Base-by-base conservation (phyloP, 2,888 invertebrate genomes). In the Patella caerulea region DNA sequence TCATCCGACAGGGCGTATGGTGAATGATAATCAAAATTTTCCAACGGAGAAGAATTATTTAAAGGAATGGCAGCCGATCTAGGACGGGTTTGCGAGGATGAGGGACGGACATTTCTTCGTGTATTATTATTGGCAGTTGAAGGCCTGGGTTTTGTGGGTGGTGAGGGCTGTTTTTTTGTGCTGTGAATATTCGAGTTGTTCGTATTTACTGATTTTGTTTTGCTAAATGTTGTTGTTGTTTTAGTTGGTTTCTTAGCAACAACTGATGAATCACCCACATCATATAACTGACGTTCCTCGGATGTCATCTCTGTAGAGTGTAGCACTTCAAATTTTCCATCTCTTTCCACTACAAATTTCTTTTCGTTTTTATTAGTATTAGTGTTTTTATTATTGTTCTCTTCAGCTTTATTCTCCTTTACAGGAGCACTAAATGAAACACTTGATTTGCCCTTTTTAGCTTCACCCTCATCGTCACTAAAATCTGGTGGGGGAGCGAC, bases 321-420 rank as follows among this genome's bases (percentile, higher is more conserved):
- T 7, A 91, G 83, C 15, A 89, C 80, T 77, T 89, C 86, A 86
- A 90, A 91, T 75, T 87, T 88, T 53, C 90, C 91, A 77, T 88
- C 89, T 71, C 86, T 78, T 83, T 91, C 90, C 7, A 91, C 86
- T 69, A 91, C 83, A 76, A 90, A 88, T 80, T 88, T 87, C 65
- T 89, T 85, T 71, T 88, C 87, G n/a, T 85, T 83, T 5, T 77
- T 76, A 3, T 76, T 65, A 54, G 75, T 34, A 77, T 76, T 79
- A 24, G 75, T 77, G 59, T 82, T 83, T 17, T 82, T 81, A 53
- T 54, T 52, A 53, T 70, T 71, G 4, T 56, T 79, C 72, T 81
- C 80, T 19, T 73, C 65, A 2, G n/a, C 19, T 54, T 55, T 73
- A 65, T 77, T 59, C 19, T 53, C 72, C 14, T 74, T 76, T 24